Conservation (phyloP, 2,113 vertebrate species). For the Collichthys lucidus region DNA sequence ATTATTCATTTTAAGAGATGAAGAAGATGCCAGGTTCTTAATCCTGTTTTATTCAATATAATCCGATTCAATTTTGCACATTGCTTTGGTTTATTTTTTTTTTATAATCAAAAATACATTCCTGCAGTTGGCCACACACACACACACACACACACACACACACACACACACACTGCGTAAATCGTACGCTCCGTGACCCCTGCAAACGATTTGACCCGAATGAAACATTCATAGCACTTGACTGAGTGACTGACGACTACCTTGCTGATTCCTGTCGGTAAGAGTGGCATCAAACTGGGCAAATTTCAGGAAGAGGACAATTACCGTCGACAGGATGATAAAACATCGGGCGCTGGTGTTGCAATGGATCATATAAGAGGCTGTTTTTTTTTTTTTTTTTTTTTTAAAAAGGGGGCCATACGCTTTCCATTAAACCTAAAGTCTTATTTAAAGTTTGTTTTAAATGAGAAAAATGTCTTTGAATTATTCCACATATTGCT, state of each 20-base stretch:
- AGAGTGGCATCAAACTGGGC: conserved; percentile 29
- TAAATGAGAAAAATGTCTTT: neutral
- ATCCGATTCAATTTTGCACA: neutral
- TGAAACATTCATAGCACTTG: conserved; percentile 4
- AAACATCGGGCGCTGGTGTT: neutral
- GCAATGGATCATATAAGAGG: neutral
- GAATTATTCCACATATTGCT: neutral
- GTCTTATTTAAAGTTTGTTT: neutral
- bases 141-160: neutral
- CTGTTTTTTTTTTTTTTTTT: no score
- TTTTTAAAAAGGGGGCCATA: neutral
- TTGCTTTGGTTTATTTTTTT: neutral
- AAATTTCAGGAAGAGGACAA: conserved; percentile 22
- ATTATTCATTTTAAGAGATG: neutral
- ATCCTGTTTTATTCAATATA: neutral
- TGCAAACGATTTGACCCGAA: conserved; percentile 56
- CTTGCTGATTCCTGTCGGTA: conserved; percentile 8
- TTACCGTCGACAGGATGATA: conserved; percentile 1
- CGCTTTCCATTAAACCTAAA: neutral
- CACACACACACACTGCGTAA: conserved; percentile 11
- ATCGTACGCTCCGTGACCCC: conserved; percentile 45
- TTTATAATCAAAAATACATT: neutral
- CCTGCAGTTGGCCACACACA: neutral
- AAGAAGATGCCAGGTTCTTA: neutral
- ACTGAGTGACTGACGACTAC: conserved; percentile 43